phyloP scores from a whole-genome alignment of 92 coral and sea anemone genomes.

The Virgularia gustaviana region DNA sequence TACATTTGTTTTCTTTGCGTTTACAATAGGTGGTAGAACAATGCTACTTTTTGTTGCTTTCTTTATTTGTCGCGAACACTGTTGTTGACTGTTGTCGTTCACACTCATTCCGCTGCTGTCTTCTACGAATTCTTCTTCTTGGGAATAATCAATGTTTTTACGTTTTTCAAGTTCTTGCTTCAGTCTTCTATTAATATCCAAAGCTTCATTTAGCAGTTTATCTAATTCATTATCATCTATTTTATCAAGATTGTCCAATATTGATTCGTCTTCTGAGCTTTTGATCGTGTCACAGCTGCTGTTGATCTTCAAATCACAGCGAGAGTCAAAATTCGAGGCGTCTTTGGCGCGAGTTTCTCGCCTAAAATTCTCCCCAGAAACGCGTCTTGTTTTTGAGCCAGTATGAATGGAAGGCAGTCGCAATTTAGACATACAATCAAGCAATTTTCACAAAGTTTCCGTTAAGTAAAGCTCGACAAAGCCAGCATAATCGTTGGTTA shows the following conservation, averaged over 20 bases:
- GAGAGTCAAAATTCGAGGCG: not conserved
- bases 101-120: constrained; percentile 24
- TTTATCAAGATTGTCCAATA: constrained; percentile 53
- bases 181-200: constrained; percentile 64
- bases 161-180: constrained; percentile 40
- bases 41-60: not conserved
- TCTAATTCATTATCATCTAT: constrained; percentile 76
- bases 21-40: constrained; percentile 22
- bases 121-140: not conserved
- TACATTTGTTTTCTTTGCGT: constrained; percentile 7
- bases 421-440: not conserved
- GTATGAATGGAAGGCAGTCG: not conserved
- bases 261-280: not conserved
- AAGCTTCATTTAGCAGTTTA: constrained; percentile 63
- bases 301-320: not conserved
- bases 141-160: no score
- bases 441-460: no score
- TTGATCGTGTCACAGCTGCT: not conserved
- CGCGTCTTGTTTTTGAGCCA: not conserved
- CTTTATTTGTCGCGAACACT: constrained; percentile 19
- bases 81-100: constrained; percentile 9
- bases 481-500: no score
- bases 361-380: not conserved
- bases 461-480: no score
- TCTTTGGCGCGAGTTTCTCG: not conserved